phyloP scores from a whole-genome alignment of 2,888 invertebrate genomes.

The Brenthis daphne region DNA sequence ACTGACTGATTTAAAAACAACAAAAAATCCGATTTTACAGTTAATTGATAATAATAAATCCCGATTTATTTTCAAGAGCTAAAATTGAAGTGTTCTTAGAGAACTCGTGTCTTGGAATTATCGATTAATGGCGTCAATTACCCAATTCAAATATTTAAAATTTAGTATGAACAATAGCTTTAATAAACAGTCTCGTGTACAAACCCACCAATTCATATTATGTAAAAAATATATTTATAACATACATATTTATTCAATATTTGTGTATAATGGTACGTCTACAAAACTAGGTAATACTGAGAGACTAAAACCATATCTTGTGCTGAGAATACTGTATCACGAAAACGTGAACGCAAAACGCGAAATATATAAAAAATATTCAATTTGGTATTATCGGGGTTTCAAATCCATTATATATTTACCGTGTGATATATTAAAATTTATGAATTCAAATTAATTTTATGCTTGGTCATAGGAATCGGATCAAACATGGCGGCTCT shows the following conservation, averaged over 20 bases:
- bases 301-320: conserved; percentile 43
- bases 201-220: background rate
- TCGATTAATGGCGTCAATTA: too few species aligned
- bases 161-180: too few species aligned
- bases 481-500: conserved; percentile 6
- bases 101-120: too few species aligned
- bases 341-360: conserved; percentile 36
- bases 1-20: too few species aligned
- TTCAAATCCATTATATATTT: conserved; percentile 34
- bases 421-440: conserved; percentile 7
- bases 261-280: conserved; percentile 67
- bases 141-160: too few species aligned
- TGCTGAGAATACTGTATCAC: conserved; percentile 40
- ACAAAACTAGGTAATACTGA: conserved; percentile 70
- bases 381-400: conserved; percentile 25
- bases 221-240: conserved; percentile 19
- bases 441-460: background rate
- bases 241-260: conserved; percentile 13
- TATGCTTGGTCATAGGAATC: background rate
- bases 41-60: too few species aligned
- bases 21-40: too few species aligned
- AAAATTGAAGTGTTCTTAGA: too few species aligned
- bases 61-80: too few species aligned
- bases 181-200: background rate
- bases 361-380: conserved; percentile 37